Conservation (phyloP, 2,113 vertebrate genomes). For the Periophthalmodon schlosseri region DNA sequence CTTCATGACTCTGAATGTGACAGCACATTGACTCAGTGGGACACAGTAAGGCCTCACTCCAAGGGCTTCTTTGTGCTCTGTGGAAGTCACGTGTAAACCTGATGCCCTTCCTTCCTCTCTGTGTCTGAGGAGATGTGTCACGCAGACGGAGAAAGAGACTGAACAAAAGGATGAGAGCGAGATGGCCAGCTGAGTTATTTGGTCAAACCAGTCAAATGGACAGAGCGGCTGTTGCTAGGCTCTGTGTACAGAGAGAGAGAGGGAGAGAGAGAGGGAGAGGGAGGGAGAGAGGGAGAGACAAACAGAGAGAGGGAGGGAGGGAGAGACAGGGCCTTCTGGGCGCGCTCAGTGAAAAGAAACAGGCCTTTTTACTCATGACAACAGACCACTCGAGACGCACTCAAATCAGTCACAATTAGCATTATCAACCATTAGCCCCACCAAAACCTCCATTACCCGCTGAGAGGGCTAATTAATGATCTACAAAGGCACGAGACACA, state of each 20-base stretch:
- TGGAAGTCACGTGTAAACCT: conserved; percentile 54
- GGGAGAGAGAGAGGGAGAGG: conserved; percentile 49
- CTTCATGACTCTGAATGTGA: conserved; percentile 17
- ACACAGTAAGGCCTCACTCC: conserved; percentile 59
- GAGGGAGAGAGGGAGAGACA: conserved; percentile 50
- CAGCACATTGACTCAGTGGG: conserved; percentile 47
- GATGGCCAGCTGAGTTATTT: conserved; percentile 73
- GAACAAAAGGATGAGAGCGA: conserved; percentile 69
- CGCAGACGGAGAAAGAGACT: conserved; percentile 61
- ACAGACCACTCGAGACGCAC: conserved; percentile 62
- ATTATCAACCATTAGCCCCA: conserved; percentile 64
- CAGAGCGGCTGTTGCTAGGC: conserved; percentile 72
- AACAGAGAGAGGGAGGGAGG: conserved; percentile 50
- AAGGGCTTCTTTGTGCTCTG: conserved; percentile 49
- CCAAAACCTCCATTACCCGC: conserved; percentile 53
- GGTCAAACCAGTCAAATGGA: conserved; percentile 71
- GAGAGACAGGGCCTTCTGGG: conserved; percentile 58
- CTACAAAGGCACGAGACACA: conserved; percentile 20
- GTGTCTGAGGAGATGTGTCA: conserved; percentile 63
- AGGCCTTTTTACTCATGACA: conserved; percentile 68
- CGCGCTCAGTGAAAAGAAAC: conserved; percentile 66
- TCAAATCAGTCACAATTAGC: conserved; percentile 69
- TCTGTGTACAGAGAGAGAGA: conserved; percentile 53
- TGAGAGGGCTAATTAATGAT: conserved; percentile 37
- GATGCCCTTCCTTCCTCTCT: conserved; percentile 53